These are phyloP conservation scores for Anguilla pacifica DNA, from an alignment of 2,797 vertebrate genomes.

Conservation along the genomic window DNA sequence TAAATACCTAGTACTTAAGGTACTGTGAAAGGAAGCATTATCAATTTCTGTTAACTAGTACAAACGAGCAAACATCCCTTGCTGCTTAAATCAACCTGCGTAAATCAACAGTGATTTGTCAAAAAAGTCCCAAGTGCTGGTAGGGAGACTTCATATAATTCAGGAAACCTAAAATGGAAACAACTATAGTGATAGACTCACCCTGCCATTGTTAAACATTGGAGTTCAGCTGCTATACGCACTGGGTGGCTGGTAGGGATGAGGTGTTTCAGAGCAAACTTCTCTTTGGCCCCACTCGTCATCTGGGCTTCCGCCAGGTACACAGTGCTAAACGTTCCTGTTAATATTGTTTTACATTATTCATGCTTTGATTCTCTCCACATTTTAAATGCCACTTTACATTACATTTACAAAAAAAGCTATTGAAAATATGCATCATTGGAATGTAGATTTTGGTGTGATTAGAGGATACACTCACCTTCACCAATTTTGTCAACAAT, in stretches of 20 bases:
- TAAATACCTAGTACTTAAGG: too few relatives aligned
- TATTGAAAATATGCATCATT: neutral
- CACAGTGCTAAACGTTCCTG: slow-evolving; percentile 97
- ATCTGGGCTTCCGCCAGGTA: slow-evolving; percentile 89
- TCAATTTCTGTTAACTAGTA: neutral
- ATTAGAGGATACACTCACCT: slow-evolving; percentile 71
- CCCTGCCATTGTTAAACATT: slow-evolving; percentile 93
- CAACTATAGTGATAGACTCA: slow-evolving; percentile 46
- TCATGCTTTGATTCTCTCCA: neutral
- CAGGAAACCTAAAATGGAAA: neutral
- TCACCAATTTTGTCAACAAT: slow-evolving; percentile 94
- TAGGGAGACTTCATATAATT: neutral
- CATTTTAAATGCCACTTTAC: neutral
- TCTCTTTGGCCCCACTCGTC: slow-evolving; percentile 78
- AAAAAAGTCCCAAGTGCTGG: too few relatives aligned
- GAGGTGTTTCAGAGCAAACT: slow-evolving; percentile 94
- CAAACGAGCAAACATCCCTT: neutral
- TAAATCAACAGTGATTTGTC: neutral
- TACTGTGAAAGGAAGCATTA: too few relatives aligned
- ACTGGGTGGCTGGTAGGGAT: slow-evolving; percentile 96
- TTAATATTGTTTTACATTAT: neutral
- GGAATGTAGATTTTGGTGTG: neutral
- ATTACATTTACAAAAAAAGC: neutral
- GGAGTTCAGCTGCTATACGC: slow-evolving; percentile 94
- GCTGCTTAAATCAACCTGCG: neutral